Conservation (phyloP, 2,888 invertebrate genomes). For the Lamellibrachia satsuma region DNA sequence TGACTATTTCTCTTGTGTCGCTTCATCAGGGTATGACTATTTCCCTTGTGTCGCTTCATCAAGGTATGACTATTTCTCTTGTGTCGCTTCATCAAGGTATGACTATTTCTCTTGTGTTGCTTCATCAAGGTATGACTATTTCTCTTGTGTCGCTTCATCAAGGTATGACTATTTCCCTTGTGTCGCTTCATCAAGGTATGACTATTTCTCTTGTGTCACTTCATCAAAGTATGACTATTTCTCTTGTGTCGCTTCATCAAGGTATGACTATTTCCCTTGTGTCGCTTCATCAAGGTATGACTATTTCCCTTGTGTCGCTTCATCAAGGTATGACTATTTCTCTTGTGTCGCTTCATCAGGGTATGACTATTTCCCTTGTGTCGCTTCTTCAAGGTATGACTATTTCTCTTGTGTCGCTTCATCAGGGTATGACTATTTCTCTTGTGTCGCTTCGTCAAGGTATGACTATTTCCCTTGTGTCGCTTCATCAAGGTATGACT, state of each 20-base stretch:
- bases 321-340: neutral
- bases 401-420: neutral
- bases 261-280: neutral
- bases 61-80: neutral
- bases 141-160: neutral
- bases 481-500: neutral
- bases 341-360: neutral
- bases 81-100: neutral
- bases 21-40: neutral
- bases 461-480: neutral
- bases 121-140: neutral
- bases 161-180: neutral
- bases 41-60: neutral
- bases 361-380: neutral
- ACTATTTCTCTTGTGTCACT: neutral
- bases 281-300: neutral
- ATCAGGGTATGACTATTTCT: neutral
- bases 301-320: neutral
- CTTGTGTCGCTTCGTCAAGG: neutral
- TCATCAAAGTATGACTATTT: neutral
- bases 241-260: neutral
- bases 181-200: neutral
- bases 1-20: neutral
- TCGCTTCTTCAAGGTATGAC: neutral
- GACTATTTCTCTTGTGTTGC: neutral